Base-by-base conservation (phyloP, 2,113 vertebrate species). In the Pavo muticus region DNA sequence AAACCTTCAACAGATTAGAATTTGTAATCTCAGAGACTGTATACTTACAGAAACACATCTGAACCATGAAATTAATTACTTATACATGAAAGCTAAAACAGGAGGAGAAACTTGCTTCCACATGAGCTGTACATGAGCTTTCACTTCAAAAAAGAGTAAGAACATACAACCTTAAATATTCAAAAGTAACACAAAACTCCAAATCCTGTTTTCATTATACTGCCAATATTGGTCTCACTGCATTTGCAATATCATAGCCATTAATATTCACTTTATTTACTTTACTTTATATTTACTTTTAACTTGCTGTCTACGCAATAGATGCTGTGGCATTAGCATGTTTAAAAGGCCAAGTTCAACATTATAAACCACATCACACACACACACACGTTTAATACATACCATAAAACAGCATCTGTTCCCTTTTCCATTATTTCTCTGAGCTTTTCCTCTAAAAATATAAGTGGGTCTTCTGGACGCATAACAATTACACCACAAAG, bases 401-500 rank as follows among this genome's bases (percentile, higher is more conserved):
- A 97, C 97, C 95, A 96, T 61, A 94, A 80, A 82, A 96, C 85
- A 89, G 52, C 44, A 93, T 94, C 71, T 30, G 92, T 83, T 52
- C 95, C 97, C 32, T 94, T 97, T 93, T 91, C 84, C 91, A 94
- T 95, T 44, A 98, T 96, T 91, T 89, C 59, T 86, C 76, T 97
- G 39, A 98, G 90, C 75, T 98, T 98, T 97, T 96, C 82, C 91
- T 98, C 96, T 91, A 98, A 96, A 97, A 97, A 97, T 27, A 1
- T 72, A 37, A 98, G 92, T 24, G 97, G 96, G 76, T 98, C 96
- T 73, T 96, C 88, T 57, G 97, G 96, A 88, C 54, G 85, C 59
- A 79, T 93, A 87, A 94, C 57, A 95, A 97, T 94, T 57, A 97
- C 57, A 44, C 95, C 95, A 88, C 95, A 97, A 63, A 98, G 87